Evolutionary conservation across 2,888 invertebrate genomes (phyloP).

Genomic region (Yponomeuta cagnagella): DNA sequence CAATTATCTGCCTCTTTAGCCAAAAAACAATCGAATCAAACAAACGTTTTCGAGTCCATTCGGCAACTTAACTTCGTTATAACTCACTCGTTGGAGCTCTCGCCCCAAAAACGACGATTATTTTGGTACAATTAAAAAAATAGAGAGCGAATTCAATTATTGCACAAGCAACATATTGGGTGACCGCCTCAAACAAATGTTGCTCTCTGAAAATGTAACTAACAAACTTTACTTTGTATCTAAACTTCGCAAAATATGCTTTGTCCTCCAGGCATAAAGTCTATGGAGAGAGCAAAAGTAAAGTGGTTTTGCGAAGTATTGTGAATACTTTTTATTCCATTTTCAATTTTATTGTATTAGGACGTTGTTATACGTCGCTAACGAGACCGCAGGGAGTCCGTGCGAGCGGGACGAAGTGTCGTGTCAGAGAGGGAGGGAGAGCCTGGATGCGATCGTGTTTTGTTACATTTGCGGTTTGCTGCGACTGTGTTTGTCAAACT

Average conservation of each 20-base stretch:
- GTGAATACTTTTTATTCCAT: constrained; percentile 60
- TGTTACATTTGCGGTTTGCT: constrained; percentile 45
- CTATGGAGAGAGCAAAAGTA: constrained; percentile 17
- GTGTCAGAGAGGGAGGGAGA: constrained; percentile 30
- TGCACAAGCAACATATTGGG: constrained; percentile 61
- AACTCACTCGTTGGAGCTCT: constrained; percentile 20
- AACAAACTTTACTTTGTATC: constrained; percentile 23
- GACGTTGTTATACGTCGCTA: constrained; percentile 58
- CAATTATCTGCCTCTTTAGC: neutral
- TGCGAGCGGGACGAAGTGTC: constrained; percentile 32
- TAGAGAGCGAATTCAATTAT: constrained; percentile 61
- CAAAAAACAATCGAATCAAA: neutral
- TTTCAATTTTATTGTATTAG: constrained; percentile 66
- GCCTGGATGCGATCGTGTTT: constrained; percentile 46
- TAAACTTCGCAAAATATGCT: constrained; percentile 24
- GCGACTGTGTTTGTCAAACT: constrained; percentile 34
- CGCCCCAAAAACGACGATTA: constrained; percentile 30
- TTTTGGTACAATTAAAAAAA: constrained; percentile 54
- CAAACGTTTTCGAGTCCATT: neutral
- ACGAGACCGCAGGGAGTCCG: constrained; percentile 61
- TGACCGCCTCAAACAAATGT: constrained; percentile 72
- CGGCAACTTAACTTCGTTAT: constrained; percentile 7
- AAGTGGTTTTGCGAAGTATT: constrained; percentile 33
- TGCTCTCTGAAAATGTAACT: constrained; percentile 33
- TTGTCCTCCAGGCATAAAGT: constrained; percentile 23